A percentile compares a stretch with the other conserved stretches of the same genome.
Conservation (phyloP, 2,888 invertebrate genomes). For the Dynastes tityus region DNA sequence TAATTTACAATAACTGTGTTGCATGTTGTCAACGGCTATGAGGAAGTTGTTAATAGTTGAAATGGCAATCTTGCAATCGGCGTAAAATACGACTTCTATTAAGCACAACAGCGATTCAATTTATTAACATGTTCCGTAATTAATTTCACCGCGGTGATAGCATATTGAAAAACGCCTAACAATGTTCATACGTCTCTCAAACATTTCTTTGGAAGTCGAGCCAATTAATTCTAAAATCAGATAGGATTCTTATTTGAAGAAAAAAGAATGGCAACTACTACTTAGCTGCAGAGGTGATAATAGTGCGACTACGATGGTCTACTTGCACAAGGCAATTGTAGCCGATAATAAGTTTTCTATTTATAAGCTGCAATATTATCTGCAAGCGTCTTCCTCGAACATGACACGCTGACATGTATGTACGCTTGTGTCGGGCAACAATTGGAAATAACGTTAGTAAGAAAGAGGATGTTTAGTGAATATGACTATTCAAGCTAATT, state of each 20-base stretch:
- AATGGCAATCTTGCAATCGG: slow-evolving; percentile 42
- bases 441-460: too few relatives aligned
- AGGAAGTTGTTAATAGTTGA: slow-evolving; percentile 41
- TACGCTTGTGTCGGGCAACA: too few relatives aligned
- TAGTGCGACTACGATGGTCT: not conserved
- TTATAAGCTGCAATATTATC: not conserved
- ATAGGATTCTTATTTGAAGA: not conserved
- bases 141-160: slow-evolving; percentile 27
- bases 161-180: not conserved
- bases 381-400: not conserved
- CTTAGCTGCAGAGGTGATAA: not conserved
- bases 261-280: not conserved
- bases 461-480: too few relatives aligned
- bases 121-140: slow-evolving; percentile 38
- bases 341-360: not conserved
- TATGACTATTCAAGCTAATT: too few relatives aligned
- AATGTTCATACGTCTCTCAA: slow-evolving; percentile 10
- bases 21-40: slow-evolving; percentile 37
- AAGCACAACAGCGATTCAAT: slow-evolving; percentile 38
- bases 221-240: slow-evolving; percentile 17
- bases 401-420: too few relatives aligned
- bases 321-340: not conserved
- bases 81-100: slow-evolving; percentile 35
- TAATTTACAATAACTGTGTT: slow-evolving; percentile 32
- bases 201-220: not conserved